Percentiles rank a stretch among this genome's conserved stretches.
phyloP scores from a whole-genome alignment of 2,113 vertebrate species.

The Poeciliopsis occidentalis region DNA sequence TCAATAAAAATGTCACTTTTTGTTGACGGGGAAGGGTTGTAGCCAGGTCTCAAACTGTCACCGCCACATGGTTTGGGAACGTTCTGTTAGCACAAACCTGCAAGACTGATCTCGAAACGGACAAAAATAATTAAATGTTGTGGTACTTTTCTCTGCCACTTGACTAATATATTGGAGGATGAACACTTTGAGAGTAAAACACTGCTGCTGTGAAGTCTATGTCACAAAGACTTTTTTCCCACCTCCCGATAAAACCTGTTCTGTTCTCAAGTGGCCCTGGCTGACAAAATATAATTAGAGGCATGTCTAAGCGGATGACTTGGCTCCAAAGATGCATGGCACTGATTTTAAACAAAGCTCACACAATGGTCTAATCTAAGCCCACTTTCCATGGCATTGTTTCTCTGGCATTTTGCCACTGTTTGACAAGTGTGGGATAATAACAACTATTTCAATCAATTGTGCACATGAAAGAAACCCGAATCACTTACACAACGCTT shows the following conservation, averaged over 20 bases:
- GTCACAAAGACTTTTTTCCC: background rate
- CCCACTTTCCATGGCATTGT: slow-evolving; percentile 11
- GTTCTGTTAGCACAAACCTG: too few species aligned
- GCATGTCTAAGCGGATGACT: slow-evolving; percentile 21
- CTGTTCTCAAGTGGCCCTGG: background rate
- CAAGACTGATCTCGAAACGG: background rate
- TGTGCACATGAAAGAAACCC: slow-evolving; percentile 9
- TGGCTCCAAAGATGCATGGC: slow-evolving; percentile 19
- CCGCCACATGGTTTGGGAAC: too few species aligned
- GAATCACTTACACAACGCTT: background rate
- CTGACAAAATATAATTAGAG: slow-evolving; percentile 39
- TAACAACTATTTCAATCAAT: slow-evolving; percentile 5
- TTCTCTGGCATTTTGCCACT: slow-evolving; percentile 9
- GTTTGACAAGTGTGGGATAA: background rate
- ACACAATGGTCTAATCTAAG: slow-evolving; percentile 12
- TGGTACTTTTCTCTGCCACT: background rate
- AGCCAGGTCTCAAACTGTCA: too few species aligned
- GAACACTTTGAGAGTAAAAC: background rate
- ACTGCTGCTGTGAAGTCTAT: background rate
- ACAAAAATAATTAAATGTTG: background rate
- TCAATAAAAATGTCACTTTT: too few species aligned
- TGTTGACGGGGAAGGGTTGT: too few species aligned
- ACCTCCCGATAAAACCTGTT: background rate
- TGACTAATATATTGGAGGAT: background rate
- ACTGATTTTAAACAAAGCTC: slow-evolving; percentile 29